Evolutionary conservation across 2,113 vertebrate species (phyloP), one percentile per base, ranked within the genome.

Genomic region (Butorides virescens): DNA sequence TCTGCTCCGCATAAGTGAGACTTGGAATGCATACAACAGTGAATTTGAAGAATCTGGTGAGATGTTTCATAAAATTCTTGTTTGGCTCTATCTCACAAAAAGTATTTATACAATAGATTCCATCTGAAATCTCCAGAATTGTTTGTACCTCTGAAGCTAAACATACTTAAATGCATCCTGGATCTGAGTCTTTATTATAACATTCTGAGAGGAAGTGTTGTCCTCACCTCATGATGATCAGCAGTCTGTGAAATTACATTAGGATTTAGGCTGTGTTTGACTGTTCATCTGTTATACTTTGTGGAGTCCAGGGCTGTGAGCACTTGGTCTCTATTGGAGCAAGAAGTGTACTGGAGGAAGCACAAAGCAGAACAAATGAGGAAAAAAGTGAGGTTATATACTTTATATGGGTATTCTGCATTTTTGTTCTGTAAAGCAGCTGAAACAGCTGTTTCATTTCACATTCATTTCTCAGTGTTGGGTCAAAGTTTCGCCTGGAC

Each of bases 21-120:
- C 98, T 1, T 99, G 99, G 99, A 98, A 98, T 73, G 93, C 97
- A 5, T 99, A 99, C 85, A 99, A 99, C 93, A 98, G 97, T 70
- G 99, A 99, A 94, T 99, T 99, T 96, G 99, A 99, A 90, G 99
- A 99, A 80, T 99, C 99, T 93, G 99, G 99, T 99, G 97, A 94
- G 98, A 34, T 16, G 26, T 22, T 91, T 87, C 39, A 18, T 42
- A 46, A 42, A 22, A 10, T 62, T 83, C 66, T 29, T 39, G 16
- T 56, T 61, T 92, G 25, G 11, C 13, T 78, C 11, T 61, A 16
- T 49, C n/a, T 73, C 32, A 62, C 32, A 59, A 50, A 75, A 65
- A 36, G 10, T 23, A 37, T 76, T 73, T 55, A 8, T 37, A 15
- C 27, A 62, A 10, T 25, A 26, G 58, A 21, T 18, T 65, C 49